These are phyloP conservation scores for Temnothorax nylanderi DNA, from an alignment of 1,140 invertebrate genomes.

Conservation along the genomic window DNA sequence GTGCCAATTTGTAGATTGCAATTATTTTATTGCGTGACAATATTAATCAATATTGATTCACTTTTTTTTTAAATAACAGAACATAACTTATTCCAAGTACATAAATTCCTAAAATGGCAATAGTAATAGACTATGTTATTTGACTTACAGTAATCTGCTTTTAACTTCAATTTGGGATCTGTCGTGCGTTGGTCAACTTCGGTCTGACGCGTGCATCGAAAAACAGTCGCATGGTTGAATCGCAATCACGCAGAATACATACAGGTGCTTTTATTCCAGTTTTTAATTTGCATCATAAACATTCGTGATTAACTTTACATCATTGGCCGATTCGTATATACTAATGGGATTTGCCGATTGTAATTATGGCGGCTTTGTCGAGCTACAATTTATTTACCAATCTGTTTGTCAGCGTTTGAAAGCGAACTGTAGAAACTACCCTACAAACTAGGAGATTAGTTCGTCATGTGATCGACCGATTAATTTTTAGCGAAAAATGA, in stretches of 20 bases:
- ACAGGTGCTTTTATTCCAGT: neutral
- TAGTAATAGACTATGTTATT: neutral
- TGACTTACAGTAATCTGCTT: neutral
- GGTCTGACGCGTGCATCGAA: neutral
- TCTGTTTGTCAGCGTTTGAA: slow-evolving; percentile 8
- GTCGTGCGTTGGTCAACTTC: neutral
- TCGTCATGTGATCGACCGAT: slow-evolving; percentile 15
- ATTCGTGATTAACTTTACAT: slow-evolving; percentile 25
- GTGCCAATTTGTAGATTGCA: neutral
- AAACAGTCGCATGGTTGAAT: neutral
- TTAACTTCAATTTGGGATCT: slow-evolving; percentile 8
- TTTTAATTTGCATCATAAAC: slow-evolving; percentile 24
- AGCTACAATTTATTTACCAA: slow-evolving; percentile 35
- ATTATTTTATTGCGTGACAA: neutral
- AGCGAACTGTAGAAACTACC: neutral
- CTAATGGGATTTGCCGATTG: slow-evolving; percentile 15
- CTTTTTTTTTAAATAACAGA: neutral
- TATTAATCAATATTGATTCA: neutral
- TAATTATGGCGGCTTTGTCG: slow-evolving; percentile 21
- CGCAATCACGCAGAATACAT: neutral
- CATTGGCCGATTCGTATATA: neutral
- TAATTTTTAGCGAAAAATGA: neutral
- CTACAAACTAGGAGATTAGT: neutral
- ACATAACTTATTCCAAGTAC: neutral
- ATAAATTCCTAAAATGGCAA: neutral